These are phyloP conservation scores for Cordilura impudica DNA, from an alignment of 2,888 invertebrate genomes.

Conservation along the genomic window DNA sequence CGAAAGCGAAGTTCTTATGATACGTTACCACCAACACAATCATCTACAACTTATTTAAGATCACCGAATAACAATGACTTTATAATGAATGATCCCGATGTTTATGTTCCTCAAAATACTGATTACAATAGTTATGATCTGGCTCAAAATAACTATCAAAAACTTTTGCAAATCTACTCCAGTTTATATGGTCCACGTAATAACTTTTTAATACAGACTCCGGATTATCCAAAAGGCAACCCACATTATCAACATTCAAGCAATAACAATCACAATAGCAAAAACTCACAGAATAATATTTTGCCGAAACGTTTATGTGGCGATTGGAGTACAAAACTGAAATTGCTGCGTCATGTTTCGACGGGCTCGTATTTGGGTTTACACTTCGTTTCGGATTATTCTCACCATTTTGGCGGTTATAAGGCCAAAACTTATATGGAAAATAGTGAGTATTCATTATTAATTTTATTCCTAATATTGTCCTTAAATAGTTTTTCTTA, in stretches of 20 bases:
- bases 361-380: conserved; percentile 82
- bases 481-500: conserved; percentile 1
- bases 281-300: conserved; percentile 54
- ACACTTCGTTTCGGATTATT: conserved; percentile 87
- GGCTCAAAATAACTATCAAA: conserved; percentile 70
- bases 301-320: conserved; percentile 83
- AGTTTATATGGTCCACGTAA: conserved; percentile 70
- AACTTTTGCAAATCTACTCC: conserved; percentile 70
- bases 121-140: conserved; percentile 68
- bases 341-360: conserved; percentile 84
- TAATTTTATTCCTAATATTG: background rate
- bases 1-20: conserved; percentile 68
- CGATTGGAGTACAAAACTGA: conserved; percentile 88
- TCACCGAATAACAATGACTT: conserved; percentile 20
- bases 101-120: conserved; percentile 59
- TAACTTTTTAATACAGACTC: conserved; percentile 72
- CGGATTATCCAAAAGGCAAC: conserved; percentile 71
- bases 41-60: conserved; percentile 48
- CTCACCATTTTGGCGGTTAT: conserved; percentile 86
- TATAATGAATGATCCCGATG: conserved; percentile 36
- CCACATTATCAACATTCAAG: conserved; percentile 64
- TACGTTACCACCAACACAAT: conserved; percentile 1
- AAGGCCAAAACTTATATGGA: conserved; percentile 85
- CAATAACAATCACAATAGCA: conserved; percentile 14
- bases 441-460: conserved; percentile 83